phyloP scores from a whole-genome alignment of 2,797 vertebrate species.

The Gymnothorax reevesii region DNA sequence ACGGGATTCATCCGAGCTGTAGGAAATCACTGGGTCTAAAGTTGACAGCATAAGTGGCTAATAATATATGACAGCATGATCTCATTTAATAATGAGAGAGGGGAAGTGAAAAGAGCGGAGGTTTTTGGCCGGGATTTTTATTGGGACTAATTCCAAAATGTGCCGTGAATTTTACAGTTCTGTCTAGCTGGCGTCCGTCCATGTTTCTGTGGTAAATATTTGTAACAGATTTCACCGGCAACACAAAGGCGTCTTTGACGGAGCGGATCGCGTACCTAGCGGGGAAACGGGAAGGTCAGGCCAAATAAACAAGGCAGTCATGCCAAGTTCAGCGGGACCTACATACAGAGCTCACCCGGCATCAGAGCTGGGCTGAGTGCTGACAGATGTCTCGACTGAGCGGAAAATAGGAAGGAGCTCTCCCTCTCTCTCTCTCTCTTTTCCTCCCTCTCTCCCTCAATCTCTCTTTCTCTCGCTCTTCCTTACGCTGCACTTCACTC shows the following conservation, averaged over 20 bases:
- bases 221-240: conserved; percentile 95
- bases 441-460: conserved; percentile 53
- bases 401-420: conserved; percentile 81
- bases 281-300: conserved; percentile 85
- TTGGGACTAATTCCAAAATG: conserved; percentile 88
- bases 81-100: conserved; percentile 81
- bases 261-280: conserved; percentile 78
- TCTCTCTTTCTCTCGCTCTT: conserved; percentile 22
- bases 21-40: conserved; percentile 82
- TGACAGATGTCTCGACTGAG: conserved; percentile 91
- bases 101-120: conserved; percentile 48
- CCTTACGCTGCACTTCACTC: not conserved
- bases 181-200: conserved; percentile 87
- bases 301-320: conserved; percentile 92
- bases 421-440: conserved; percentile 66
- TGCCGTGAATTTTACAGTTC: conserved; percentile 91
- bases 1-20: conserved; percentile 79
- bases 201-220: conserved; percentile 94
- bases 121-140: conserved; percentile 85
- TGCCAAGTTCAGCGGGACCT: conserved; percentile 85
- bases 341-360: conserved; percentile 81
- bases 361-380: conserved; percentile 85
- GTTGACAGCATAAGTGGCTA: conserved; percentile 85
- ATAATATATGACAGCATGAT: conserved; percentile 91
- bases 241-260: conserved; percentile 96